phyloP scores from a whole-genome alignment of 1,140 invertebrate species.

The Agrypnia vestita region DNA sequence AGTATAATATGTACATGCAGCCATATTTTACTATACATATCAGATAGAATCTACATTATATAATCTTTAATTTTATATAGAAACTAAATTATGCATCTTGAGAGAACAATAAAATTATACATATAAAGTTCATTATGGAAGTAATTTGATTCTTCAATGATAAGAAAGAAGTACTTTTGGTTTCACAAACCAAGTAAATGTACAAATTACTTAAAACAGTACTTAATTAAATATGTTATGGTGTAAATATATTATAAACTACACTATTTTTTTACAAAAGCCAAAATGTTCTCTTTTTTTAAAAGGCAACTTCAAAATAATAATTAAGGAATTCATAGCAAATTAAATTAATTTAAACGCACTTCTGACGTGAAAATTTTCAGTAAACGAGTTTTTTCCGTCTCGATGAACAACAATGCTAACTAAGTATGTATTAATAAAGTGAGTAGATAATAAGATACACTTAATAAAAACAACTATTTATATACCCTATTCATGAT shows the following conservation, averaged over 20 bases:
- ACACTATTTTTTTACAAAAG: too few species aligned
- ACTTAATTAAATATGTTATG: background rate
- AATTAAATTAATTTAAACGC: background rate
- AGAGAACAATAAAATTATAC: constrained; percentile 9
- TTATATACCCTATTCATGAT: background rate
- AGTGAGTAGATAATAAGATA: background rate
- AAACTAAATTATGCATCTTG: background rate
- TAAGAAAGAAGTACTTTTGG: background rate
- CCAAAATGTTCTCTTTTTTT: background rate
- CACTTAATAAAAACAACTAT: constrained; percentile 20
- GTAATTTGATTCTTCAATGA: background rate
- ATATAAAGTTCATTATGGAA: constrained; percentile 5
- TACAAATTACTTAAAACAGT: too few species aligned
- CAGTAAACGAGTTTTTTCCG: too few species aligned
- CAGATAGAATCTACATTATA: background rate
- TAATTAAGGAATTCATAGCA: background rate
- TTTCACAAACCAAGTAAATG: too few species aligned
- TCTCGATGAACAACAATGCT: background rate
- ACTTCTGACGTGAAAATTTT: background rate
- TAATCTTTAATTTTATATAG: constrained; percentile 2
- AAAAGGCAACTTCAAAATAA: background rate
- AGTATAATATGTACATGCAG: background rate
- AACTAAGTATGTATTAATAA: background rate
- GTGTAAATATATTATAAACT: background rate
- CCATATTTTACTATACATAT: constrained; percentile 25